phyloP scores from a whole-genome alignment of 37 sponge, comb jelly and placozoan genomes.

The Dysidea cf. avara region DNA sequence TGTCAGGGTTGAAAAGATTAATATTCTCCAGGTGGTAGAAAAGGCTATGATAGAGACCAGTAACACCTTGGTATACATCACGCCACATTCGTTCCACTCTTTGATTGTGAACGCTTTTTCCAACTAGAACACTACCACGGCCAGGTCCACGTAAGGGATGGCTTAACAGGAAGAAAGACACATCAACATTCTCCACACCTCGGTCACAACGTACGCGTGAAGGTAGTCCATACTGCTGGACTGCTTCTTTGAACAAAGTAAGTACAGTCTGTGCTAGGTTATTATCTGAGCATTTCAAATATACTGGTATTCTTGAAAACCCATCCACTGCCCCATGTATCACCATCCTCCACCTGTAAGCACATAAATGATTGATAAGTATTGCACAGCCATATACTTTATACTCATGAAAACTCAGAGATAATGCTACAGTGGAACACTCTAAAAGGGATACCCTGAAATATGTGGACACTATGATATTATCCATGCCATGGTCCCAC shows the following conservation, averaged over 20 bases:
- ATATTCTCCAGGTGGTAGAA: slow-evolving; percentile 31
- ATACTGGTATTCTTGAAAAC: slow-evolving; percentile 30
- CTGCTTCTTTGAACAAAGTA: slow-evolving; percentile 17
- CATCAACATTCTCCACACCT: slow-evolving; percentile 48
- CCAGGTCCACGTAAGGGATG: slow-evolving; percentile 56
- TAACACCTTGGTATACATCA: slow-evolving; percentile 44
- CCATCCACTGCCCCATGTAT: slow-evolving; percentile 62
- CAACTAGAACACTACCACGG: slow-evolving; percentile 34
- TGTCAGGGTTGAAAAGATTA: slow-evolving; percentile 30
- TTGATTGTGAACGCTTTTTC: slow-evolving; percentile 60
- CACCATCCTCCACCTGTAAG: slow-evolving; percentile 53
- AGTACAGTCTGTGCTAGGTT: slow-evolving; percentile 48
- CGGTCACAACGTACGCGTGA: slow-evolving; percentile 45
- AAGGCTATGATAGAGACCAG: slow-evolving; percentile 8
- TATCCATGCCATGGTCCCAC: no score
- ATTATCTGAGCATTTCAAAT: slow-evolving; percentile 15
- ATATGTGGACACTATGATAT: no score
- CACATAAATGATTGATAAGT: no score
- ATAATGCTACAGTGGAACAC: no score
- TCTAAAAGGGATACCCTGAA: no score
- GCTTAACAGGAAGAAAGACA: slow-evolving; percentile 30
- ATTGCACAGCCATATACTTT: no score
- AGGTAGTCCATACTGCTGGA: slow-evolving; percentile 39
- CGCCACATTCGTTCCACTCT: slow-evolving; percentile 52
- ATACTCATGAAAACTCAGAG: no score